phyloP scores from a whole-genome alignment of 1,140 invertebrate species.

The Drosophila ficusphila region DNA sequence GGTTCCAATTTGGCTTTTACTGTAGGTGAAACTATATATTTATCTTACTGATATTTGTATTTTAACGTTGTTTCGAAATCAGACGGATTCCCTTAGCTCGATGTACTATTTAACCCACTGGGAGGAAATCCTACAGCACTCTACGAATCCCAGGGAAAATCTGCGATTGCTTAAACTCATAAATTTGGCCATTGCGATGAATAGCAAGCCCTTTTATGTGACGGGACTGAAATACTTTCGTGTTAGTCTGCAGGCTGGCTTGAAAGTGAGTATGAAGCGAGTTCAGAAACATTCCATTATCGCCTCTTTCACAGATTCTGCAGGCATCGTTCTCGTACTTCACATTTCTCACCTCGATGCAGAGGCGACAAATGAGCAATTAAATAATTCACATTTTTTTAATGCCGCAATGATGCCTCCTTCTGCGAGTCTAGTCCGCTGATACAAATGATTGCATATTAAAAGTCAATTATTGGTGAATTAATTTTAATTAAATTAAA shows the following conservation, averaged over 20 bases:
- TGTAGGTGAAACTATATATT: conserved; percentile 5
- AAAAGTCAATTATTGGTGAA: conserved; percentile 77
- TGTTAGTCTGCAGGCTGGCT: conserved; percentile 59
- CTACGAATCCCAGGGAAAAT: conserved; percentile 56
- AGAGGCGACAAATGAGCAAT: conserved; percentile 56
- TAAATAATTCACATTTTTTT: conserved; percentile 62
- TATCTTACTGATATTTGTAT: too few relatives aligned
- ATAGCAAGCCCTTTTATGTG: conserved; percentile 63
- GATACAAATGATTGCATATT: conserved; percentile 76
- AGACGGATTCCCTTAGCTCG: conserved; percentile 62
- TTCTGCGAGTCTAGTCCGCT: conserved; percentile 20
- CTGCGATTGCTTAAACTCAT: conserved; percentile 64
- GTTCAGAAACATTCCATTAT: background rate
- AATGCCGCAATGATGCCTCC: conserved; percentile 33
- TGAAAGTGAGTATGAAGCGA: conserved; percentile 44
- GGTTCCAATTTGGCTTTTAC: conserved; percentile 51
- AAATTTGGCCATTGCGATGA: conserved; percentile 63
- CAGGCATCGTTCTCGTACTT: conserved; percentile 65
- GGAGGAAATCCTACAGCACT: conserved; percentile 61
- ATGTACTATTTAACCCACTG: conserved; percentile 67
- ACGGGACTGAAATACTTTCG: conserved; percentile 71
- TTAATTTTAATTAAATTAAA: conserved; percentile 78
- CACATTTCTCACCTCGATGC: conserved; percentile 64
- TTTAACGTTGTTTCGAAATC: background rate
- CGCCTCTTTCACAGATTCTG: conserved; percentile 40